Base-by-base conservation (phyloP, 1,140 invertebrate genomes). In the Lycorma delicatula region DNA sequence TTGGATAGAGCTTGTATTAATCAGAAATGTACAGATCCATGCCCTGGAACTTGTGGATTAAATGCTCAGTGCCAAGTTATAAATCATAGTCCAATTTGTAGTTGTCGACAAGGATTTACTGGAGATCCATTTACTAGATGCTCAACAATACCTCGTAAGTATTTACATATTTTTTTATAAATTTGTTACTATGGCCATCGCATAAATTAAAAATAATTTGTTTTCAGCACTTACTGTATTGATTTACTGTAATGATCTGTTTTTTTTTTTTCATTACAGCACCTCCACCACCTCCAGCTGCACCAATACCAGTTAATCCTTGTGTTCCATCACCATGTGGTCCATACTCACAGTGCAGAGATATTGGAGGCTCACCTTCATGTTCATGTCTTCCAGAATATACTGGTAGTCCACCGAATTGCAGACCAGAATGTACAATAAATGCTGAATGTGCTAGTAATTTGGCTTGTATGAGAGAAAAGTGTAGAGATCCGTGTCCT, bases 21-120 rank as follows among this genome's bases (percentile, higher is more conserved):
- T 59, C 77, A 77, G 53, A 77, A 75, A 60, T 81, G 80, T 60
- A 63, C 72, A 5, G 75, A 81, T 64, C 80, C 79, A 11, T 81
- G 79, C 59, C 69, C 72, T 0, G 77, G 78, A 41, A 75, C 77
- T 3, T 83, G 81, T 66, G 80, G 80, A 12, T 66, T 72, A 54
- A 71, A 72, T 29, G 77, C 79, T 11, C 52, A 72, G 34, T 79
- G 77, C 61, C 63, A 64, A 51, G 67, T 73, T 13, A 63, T 66
- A 47, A 71, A 74, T 54, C 75, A 78, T 60, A 68, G 69, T 57
- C 71, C 73, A 16, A 63, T 74, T n/a, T 78, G 76, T 60, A 67
- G 67, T 13, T 77, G 76, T 61, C 66, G 70, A 18, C 64, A 25
- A 62, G 69, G 61, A 52, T 67, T 46, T 46, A 63, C 54, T 53